Base-by-base conservation (phyloP, 1,140 invertebrate genomes). In the Camponotus pennsylvanicus region DNA sequence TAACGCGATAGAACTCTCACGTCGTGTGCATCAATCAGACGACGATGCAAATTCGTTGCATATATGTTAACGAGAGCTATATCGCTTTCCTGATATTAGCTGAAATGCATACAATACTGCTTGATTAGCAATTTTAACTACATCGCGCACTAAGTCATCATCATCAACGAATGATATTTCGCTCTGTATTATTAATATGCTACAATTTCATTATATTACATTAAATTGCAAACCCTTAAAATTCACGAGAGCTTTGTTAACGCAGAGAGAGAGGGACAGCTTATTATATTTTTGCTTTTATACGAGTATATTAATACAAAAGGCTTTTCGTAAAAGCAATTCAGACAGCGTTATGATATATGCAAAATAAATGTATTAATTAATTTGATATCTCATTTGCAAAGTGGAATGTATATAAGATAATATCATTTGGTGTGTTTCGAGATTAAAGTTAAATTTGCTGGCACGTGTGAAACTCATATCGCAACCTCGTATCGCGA, bases 1-100 rank as follows among this genome's bases (percentile, higher is more conserved):
- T 83, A 83, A 83, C 79, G 69, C 57, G 79, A 83, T 83, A 83
- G 79, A 83, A 83, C 55, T 83, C 69, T 42, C 79, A 75, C 69
- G 40, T 63, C 40, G 69, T 83, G 55, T 27, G 79, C 79, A 83
- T 83, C 79, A 83, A 83, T 83, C 79, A 83, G 79, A 83, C 69
- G 79, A n/a, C 79, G 69, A 83, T 83, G 79, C 79, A 83, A 83
- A 83, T 83, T 83, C 79, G 69, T 83, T 73, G 79, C 79, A 42
- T 83, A 57, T 83, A 70, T 69, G 79, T 83, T 83, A 73, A 83
- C 79, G 79, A 83, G 69, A 21, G 79, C 79, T 75, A 49, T 75
- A 83, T 83, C 79, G 79, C 71, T 83, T 83, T 83, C 69, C 32
- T 63, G 69, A 75, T 83, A 83, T 83, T 83, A 83, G 79, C 79